Conservation (phyloP, 2,888 invertebrate species). For the Torymus tubicola region DNA sequence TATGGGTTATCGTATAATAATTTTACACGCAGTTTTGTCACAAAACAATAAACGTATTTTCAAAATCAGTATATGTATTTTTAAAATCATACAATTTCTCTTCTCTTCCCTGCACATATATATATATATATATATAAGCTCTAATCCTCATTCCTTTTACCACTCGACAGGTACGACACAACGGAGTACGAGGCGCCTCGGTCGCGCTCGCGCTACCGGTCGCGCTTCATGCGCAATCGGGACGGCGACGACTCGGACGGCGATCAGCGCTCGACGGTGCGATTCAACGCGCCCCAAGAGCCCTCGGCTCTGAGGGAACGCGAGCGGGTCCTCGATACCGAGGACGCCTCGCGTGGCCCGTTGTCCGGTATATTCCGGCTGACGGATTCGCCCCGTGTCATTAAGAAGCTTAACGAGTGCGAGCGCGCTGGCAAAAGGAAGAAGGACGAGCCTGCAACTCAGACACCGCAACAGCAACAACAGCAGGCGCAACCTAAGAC, state of each 20-base stretch:
- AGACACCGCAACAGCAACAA: slow-evolving; percentile 7
- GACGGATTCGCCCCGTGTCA: slow-evolving; percentile 91
- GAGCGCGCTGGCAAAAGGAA: slow-evolving; percentile 85
- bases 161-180: slow-evolving; percentile 69
- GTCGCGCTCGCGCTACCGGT: slow-evolving; percentile 74
- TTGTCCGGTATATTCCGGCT: slow-evolving; percentile 92
- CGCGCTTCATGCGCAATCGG: slow-evolving; percentile 78
- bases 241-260: slow-evolving; percentile 88
- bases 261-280: slow-evolving; percentile 79
- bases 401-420: slow-evolving; percentile 91
- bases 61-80: too few species aligned
- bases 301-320: slow-evolving; percentile 69
- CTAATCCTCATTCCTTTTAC: neutral
- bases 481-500: slow-evolving; percentile 73
- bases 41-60: too few species aligned
- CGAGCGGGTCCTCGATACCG: slow-evolving; percentile 89
- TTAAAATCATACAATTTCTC: too few species aligned
- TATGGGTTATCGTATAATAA: too few species aligned
- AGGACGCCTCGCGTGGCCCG: slow-evolving; percentile 91
- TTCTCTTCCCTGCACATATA: too few species aligned
- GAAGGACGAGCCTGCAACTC: slow-evolving; percentile 82
- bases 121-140: too few species aligned
- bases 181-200: slow-evolving; percentile 73
- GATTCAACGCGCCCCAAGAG: slow-evolving; percentile 80
- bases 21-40: too few species aligned